Evolutionary conservation across 2,113 vertebrate genomes (phyloP).

Genomic region (Mesocricetus auratus): DNA sequence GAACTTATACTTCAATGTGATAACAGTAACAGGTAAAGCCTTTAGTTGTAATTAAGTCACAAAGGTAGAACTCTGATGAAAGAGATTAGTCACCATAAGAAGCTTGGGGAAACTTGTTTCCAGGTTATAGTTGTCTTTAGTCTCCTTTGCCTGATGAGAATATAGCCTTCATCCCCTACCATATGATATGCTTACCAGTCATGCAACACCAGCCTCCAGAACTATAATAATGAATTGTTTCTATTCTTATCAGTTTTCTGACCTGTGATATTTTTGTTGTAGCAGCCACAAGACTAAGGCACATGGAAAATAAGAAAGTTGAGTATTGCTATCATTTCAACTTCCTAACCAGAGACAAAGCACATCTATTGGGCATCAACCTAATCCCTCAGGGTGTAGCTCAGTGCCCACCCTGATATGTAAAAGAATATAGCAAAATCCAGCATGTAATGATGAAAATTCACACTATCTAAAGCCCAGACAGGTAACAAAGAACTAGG

Average conservation of each 20-base stretch:
- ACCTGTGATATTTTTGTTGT: background rate
- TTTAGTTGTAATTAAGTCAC: background rate
- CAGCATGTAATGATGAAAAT: background rate
- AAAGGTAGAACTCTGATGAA: background rate
- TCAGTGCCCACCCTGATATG: rapidly evolving
- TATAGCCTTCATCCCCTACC: background rate
- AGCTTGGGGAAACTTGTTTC: background rate
- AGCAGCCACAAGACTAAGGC: background rate
- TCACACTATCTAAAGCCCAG: background rate
- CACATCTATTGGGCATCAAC: no score
- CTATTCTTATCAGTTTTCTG: background rate
- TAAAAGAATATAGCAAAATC: background rate
- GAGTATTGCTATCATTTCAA: background rate
- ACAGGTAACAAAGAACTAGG: background rate
- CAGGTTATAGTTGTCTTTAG: background rate
- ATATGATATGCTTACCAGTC: background rate
- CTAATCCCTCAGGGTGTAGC: background rate
- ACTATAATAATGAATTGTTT: background rate
- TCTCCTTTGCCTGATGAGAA: background rate
- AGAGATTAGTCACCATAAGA: background rate
- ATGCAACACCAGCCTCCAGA: background rate
- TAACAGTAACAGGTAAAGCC: background rate
- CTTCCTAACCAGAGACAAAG: background rate
- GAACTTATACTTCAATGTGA: background rate
- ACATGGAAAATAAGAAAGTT: background rate